Conservation (phyloP, 2,888 invertebrate species). For the Chloromyia formosa region DNA sequence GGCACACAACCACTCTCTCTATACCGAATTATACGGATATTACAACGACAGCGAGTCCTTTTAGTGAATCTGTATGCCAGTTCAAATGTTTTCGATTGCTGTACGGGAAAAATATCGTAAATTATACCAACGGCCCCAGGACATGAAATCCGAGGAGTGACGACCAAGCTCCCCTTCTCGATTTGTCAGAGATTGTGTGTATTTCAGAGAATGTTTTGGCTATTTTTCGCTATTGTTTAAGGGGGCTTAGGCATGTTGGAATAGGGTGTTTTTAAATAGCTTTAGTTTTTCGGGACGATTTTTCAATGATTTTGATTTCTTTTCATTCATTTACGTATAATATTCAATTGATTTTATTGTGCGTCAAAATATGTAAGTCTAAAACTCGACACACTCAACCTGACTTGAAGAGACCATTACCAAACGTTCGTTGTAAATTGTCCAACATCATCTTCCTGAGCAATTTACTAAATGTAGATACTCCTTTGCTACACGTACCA, state of each 20-base stretch:
- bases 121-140: slow-evolving; percentile 47
- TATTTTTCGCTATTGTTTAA: not conserved
- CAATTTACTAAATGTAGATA: too few species aligned
- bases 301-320: too few species aligned
- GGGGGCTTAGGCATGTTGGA: not conserved
- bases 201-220: slow-evolving; percentile 3
- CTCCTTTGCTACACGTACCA: too few species aligned
- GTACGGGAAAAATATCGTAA: slow-evolving; percentile 48
- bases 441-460: too few species aligned
- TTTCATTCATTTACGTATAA: too few species aligned
- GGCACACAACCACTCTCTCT: not conserved
- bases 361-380: too few species aligned
- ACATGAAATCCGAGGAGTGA: slow-evolving; percentile 43
- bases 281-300: too few species aligned
- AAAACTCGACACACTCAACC: too few species aligned
- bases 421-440: too few species aligned
- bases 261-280: too few species aligned
- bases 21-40: slow-evolving; percentile 30
- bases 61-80: slow-evolving; percentile 27
- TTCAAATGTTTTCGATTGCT: slow-evolving; percentile 47
- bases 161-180: slow-evolving; percentile 40
- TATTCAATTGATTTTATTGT: too few species aligned
- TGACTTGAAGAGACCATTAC: too few species aligned
- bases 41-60: slow-evolving; percentile 32
- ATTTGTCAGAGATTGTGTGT: slow-evolving; percentile 35